A percentile compares a stretch with the other conserved stretches of the same genome.
Evolutionary conservation across 2,797 vertebrate genomes (phyloP).

Genomic region (Pitangus sulphuratus): DNA sequence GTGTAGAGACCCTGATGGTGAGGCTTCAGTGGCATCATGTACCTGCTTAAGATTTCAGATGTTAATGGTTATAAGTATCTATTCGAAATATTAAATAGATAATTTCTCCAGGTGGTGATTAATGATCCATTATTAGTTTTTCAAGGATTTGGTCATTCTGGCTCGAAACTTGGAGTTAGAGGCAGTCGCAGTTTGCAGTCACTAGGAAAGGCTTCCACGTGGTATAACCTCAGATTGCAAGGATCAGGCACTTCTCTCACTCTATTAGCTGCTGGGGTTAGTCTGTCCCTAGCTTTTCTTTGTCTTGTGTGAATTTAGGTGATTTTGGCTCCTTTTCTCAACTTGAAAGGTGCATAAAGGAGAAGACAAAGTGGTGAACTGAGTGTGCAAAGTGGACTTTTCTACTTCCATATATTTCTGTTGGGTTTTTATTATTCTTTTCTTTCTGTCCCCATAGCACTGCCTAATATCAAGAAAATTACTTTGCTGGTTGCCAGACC

Average conservation of each 20-base stretch:
- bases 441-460: background rate
- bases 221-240: background rate
- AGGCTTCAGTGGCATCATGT: accelerated
- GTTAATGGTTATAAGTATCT: background rate
- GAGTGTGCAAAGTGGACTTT: background rate
- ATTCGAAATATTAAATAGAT: background rate
- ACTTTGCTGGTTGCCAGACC: background rate
- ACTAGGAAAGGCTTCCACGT: background rate
- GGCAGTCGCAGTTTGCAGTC: background rate
- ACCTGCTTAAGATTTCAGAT: background rate
- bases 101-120: background rate
- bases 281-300: background rate
- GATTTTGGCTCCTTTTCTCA: background rate
- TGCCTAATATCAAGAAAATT: background rate
- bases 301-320: background rate
- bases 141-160: background rate
- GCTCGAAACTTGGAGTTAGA: background rate
- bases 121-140: background rate
- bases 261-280: background rate
- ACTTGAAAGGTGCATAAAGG: background rate
- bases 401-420: background rate
- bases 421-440: background rate
- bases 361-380: background rate
- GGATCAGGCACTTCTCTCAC: background rate
- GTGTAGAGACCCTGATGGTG: background rate